Conservation (phyloP, 2,113 vertebrate genomes). For the Carassius carassius region DNA sequence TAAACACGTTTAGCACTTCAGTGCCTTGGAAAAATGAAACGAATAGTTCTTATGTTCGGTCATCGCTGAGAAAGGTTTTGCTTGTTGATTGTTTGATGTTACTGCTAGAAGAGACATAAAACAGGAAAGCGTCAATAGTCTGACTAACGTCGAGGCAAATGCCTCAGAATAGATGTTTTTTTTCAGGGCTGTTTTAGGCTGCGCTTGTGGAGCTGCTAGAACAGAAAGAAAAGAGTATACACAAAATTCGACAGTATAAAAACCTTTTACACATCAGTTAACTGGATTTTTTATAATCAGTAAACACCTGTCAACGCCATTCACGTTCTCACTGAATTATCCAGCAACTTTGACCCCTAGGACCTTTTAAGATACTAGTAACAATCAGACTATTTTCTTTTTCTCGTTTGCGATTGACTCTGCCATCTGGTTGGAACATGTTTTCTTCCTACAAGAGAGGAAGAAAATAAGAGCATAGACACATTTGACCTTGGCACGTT, state of each 20-base stretch:
- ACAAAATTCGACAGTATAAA: conserved; percentile 4
- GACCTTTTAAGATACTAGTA: conserved; percentile 9
- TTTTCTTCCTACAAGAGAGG: conserved; percentile 66
- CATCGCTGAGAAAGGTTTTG: conserved; percentile 35
- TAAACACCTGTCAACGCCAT: conserved; percentile 27
- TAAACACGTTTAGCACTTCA: conserved; percentile 64
- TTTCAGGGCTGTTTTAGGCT: neutral
- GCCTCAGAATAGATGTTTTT: conserved; percentile 46
- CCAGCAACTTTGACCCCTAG: conserved; percentile 14
- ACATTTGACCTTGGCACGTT: conserved; percentile 68
- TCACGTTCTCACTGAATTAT: conserved; percentile 6
- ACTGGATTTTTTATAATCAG: neutral
- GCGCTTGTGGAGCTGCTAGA: conserved; percentile 3
- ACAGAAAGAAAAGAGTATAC: neutral
- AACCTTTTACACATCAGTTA: conserved; percentile 24
- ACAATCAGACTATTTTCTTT: conserved; percentile 25
- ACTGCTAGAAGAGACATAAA: conserved; percentile 48
- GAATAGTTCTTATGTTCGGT: conserved; percentile 34
- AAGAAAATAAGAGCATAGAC: conserved; percentile 62
- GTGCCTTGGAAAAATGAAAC: conserved; percentile 42
- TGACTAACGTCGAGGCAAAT: conserved; percentile 28
- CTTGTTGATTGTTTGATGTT: conserved; percentile 53
- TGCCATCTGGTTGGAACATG: conserved; percentile 61
- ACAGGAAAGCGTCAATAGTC: conserved; percentile 47
- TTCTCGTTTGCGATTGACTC: conserved; percentile 55